A percentile compares a stretch with the other conserved stretches of the same genome.
Evolutionary conservation across 2,797 vertebrate genomes (phyloP).

Genomic region (Chelon auratus): DNA sequence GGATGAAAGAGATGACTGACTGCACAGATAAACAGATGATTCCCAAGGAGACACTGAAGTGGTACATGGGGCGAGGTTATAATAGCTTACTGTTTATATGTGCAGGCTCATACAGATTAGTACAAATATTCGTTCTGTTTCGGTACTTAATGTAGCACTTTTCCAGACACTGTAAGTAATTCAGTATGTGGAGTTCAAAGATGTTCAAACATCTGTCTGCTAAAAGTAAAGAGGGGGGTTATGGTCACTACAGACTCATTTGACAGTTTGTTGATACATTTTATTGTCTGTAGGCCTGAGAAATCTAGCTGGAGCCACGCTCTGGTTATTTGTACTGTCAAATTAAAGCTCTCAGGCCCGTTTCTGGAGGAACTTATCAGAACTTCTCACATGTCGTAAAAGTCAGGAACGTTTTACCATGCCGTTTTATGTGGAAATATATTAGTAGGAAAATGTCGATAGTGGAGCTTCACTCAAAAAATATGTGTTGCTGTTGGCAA

Average conservation of each 20-base stretch:
- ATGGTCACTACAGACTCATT: slow-evolving; percentile 43
- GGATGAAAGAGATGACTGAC: slow-evolving; percentile 39
- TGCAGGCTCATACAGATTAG: slow-evolving; percentile 37
- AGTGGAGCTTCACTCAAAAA: slow-evolving; percentile 50
- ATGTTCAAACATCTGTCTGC: slow-evolving; percentile 59
- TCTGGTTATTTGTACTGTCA: slow-evolving; percentile 56
- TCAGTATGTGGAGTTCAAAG: slow-evolving; percentile 62
- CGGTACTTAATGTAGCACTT: slow-evolving; percentile 37
- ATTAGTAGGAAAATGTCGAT: slow-evolving; percentile 56
- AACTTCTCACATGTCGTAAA: slow-evolving; percentile 40
- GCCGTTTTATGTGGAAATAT: slow-evolving; percentile 43
- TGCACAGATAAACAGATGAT: slow-evolving; percentile 42
- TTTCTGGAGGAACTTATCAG: slow-evolving; percentile 28
- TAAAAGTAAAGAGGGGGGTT: slow-evolving; percentile 54
- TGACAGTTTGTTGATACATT: slow-evolving; percentile 57
- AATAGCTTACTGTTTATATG: slow-evolving; percentile 50
- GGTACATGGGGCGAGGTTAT: slow-evolving; percentile 15
- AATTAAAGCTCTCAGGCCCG: slow-evolving; percentile 43
- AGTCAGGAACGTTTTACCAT: slow-evolving; percentile 32
- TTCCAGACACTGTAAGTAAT: slow-evolving; percentile 60
- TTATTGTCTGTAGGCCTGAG: slow-evolving; percentile 53
- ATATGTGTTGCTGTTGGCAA: slow-evolving; percentile 77
- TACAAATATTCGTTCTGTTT: slow-evolving; percentile 53
- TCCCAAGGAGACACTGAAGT: slow-evolving; percentile 25
- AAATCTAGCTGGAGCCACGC: slow-evolving; percentile 16